A percentile compares a stretch with the other conserved stretches of the same genome.
Evolutionary conservation across 2,888 invertebrate genomes (phyloP).

Genomic region (Alentia gelatinosa): DNA sequence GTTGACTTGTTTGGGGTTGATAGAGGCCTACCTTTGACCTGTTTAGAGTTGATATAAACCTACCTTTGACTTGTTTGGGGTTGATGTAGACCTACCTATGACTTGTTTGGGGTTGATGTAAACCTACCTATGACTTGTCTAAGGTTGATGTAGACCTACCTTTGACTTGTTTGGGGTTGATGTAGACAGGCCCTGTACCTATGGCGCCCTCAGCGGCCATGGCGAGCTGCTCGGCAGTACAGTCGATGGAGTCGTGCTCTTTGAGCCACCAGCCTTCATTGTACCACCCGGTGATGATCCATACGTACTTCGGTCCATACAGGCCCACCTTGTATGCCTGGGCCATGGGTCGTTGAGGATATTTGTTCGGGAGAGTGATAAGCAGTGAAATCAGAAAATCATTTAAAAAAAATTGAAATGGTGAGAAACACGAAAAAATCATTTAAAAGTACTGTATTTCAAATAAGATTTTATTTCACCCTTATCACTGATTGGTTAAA

Average conservation of each 20-base stretch:
- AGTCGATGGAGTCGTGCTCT: neutral
- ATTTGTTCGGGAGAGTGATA: neutral
- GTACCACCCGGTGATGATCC: constrained; percentile 39
- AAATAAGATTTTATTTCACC: neutral
- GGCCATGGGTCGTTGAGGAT: no score
- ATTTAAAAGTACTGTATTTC: no score
- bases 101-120: neutral
- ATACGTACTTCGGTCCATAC: constrained; percentile 52
- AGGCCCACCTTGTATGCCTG: constrained; percentile 45
- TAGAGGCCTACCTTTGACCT: neutral
- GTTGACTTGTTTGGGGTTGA: neutral
- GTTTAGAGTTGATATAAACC: neutral
- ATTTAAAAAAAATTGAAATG: neutral
- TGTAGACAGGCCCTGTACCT: neutral
- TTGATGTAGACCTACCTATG: neutral
- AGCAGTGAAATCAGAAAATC: neutral
- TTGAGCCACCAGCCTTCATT: neutral
- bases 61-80: neutral
- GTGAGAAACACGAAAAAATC: no score
- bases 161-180: constrained; percentile 4
- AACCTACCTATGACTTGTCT: neutral
- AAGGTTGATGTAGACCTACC: neutral
- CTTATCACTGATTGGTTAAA: neutral
- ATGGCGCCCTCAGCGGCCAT: neutral
- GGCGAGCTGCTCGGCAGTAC: neutral